Base-by-base conservation (phyloP, 2,888 invertebrate genomes). In the Lasioglossum malachurum region DNA sequence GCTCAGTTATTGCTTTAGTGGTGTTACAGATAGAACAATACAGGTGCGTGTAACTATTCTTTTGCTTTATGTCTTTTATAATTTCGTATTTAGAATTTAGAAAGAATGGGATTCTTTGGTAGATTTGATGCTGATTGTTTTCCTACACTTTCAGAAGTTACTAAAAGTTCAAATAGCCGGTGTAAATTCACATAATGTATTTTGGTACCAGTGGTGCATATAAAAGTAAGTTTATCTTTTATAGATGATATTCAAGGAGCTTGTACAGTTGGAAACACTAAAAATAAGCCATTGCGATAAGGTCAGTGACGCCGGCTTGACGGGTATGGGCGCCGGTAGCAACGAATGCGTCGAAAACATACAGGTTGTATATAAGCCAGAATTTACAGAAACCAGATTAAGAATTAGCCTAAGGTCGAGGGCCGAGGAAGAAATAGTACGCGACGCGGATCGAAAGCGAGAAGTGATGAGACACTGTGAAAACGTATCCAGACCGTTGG, bases 281-380 rank as follows among this genome's bases (percentile, higher is more conserved):
- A 96, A 96, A 83, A 94, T 98, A 83, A 97, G 97, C 89, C 96
- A 97, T 92, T 98, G 97, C 95, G 96, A 96, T 89, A 96, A 96
- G 93, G 96, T 97, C 53, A 97, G 97, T 16, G 97, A 98, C 95
- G 96, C 96, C 49, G 97, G 97, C 0, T 95, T 98, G 27, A 97
- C 97, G 31, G 97, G 97, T 44, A 97, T 97, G 96, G 96, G 96
- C 10, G 38, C 72, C 41, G 75, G 53, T 75, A 76, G 74, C 76
- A 49, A 83, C n/a, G 75, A 80, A 27, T 46, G 44, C 67, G 72
- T 67, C 27, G 67, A 80, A 72, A 74, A 46, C 38, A 19, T 76
- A 44, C 53, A 85, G 16, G n/a, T 75, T 53, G 74, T 81, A 38
- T 75, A 71, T 75, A 49, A 76, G 44, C 75, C 82, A 53, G 82